Conservation (phyloP, 2,888 invertebrate species). For the Uropetala carovei region DNA sequence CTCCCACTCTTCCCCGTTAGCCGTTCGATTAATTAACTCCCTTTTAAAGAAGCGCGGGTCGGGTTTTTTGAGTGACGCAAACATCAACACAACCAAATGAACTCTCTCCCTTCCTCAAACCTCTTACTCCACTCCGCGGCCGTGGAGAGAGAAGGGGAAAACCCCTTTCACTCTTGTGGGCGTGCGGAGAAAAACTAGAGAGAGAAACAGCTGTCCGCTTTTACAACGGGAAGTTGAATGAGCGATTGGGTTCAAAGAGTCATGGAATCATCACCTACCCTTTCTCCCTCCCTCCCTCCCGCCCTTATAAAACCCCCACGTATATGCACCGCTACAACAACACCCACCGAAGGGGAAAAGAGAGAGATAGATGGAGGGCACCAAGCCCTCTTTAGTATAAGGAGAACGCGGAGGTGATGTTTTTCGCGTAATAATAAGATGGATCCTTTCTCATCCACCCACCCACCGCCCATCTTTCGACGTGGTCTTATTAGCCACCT, state of each 20-base stretch:
- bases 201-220: constrained; percentile 42
- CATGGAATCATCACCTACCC: constrained; percentile 38
- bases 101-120: neutral
- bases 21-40: constrained; percentile 17
- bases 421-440: neutral
- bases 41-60: neutral
- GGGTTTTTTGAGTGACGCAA: neutral
- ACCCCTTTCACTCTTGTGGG: constrained; percentile 20
- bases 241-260: constrained; percentile 40
- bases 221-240: constrained; percentile 12
- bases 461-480: neutral
- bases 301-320: neutral
- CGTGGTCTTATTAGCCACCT: neutral
- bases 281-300: neutral
- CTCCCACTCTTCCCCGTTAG: neutral
- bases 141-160: neutral
- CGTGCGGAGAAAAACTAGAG: neutral
- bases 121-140: neutral
- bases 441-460: neutral
- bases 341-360: too few species aligned
- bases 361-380: neutral
- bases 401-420: neutral
- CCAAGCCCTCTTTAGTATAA: neutral
- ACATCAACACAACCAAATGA: constrained; percentile 14
- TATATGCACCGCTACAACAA: neutral